Base-by-base conservation (phyloP, 1,140 invertebrate species). In the Parapsyche elsis region DNA sequence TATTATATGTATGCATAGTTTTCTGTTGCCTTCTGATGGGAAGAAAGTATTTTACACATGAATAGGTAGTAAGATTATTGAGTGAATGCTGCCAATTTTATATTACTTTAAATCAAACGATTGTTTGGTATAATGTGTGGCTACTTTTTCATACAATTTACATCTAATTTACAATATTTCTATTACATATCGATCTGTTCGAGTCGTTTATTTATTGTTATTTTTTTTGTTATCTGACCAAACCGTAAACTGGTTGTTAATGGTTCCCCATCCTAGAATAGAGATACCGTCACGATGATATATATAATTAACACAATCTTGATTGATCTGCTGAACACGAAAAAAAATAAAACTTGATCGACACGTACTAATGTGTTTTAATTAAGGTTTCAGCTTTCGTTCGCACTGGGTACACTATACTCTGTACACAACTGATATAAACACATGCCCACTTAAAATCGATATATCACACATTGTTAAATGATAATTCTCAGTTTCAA, bases 251-350 rank as follows among this genome's bases (percentile, higher is more conserved):
- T 77, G 59, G 75, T 64, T 64, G 75, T 77, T 77, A 77, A 77
- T 77, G 75, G 75, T 77, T 77, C 57, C 81, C 30, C 71, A 75
- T 73, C 44, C 67, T 71, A 74, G 79, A 80, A 82, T 82, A 80
- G 77, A 80, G 81, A 78, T 83, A 80, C 79, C 74, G 78, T 83
- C 79, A 80, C 81, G 79, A 83, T 83, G 81, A 83, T 83, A 79
- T 82, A 82, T 82, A 82, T 82, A 82, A 82, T 82, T 82, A 82
- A 82, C 81, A 80, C 81, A 82, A 82, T 82, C 81, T 80, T 82
- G 81, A 82, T 82, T 82, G 81, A 82, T 82, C 81, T 82, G 79
- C 76, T 71, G 70, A 80, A 82, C 70, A 74, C 45, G 78, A 77
- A 46, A 82, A 80, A 80, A 81, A 81, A 46, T 79, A 77, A 67